Percentiles rank a stretch among this genome's conserved stretches.
Evolutionary conservation across 2,797 vertebrate genomes (phyloP).

Genomic region (Decapterus maruadsi): DNA sequence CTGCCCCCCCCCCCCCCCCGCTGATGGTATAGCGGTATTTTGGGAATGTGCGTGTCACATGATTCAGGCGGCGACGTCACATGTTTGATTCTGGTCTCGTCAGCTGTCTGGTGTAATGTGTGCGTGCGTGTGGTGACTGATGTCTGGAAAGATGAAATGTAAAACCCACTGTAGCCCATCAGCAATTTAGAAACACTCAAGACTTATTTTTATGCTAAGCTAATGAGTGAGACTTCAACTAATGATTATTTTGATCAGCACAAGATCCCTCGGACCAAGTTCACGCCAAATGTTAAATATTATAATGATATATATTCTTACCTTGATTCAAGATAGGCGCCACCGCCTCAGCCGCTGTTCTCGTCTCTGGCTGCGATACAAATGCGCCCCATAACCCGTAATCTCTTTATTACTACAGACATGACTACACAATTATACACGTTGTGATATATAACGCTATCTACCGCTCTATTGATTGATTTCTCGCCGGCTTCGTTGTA

Average conservation of each 20-base stretch:
- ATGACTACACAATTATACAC: no score
- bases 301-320: no score
- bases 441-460: no score
- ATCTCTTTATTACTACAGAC: no score
- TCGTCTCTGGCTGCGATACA: no score
- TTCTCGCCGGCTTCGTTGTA: no score
- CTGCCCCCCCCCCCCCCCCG: neutral
- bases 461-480: no score
- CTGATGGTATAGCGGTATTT: constrained; percentile 11
- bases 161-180: neutral
- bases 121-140: neutral
- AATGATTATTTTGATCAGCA: no score
- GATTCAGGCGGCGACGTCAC: neutral
- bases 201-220: neutral
- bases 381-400: no score
- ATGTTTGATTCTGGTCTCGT: neutral
- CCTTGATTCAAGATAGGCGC: no score
- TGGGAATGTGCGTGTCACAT: neutral
- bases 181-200: neutral
- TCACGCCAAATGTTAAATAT: no score
- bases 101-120: neutral
- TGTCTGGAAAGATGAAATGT: neutral
- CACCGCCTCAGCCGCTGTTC: no score
- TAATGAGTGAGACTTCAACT: neutral
- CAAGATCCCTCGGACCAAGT: neutral